A percentile compares a stretch with the other conserved stretches of the same genome.
Evolutionary conservation across 2,888 invertebrate species (phyloP).

Genomic region (Phrixothrix hirtus): DNA sequence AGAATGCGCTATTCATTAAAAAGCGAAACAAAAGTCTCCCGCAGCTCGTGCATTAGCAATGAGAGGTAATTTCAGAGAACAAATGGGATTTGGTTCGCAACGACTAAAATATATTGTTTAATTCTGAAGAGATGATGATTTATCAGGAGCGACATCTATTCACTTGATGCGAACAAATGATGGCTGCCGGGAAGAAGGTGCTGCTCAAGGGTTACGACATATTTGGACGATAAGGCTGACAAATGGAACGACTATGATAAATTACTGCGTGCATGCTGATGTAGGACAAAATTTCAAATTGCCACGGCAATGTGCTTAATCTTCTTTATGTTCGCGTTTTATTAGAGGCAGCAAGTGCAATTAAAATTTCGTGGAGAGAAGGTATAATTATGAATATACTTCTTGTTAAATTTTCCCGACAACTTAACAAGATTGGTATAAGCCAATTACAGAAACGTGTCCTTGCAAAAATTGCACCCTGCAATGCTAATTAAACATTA

Average conservation of each 20-base stretch:
- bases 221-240: slow-evolving; percentile 38
- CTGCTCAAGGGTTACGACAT: slow-evolving; percentile 34
- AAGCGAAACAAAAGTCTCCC: slow-evolving; percentile 7
- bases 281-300: slow-evolving; percentile 32
- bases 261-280: slow-evolving; percentile 36
- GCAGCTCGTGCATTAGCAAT: not conserved
- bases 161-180: slow-evolving; percentile 36
- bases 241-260: slow-evolving; percentile 42
- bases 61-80: slow-evolving; percentile 16
- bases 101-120: slow-evolving; percentile 39
- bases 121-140: slow-evolving; percentile 34
- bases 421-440: slow-evolving; percentile 8
- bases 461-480: slow-evolving; percentile 2
- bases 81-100: slow-evolving; percentile 34
- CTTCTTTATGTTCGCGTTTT: slow-evolving; percentile 30
- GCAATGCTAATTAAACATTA: too few species aligned
- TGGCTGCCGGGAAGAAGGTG: slow-evolving; percentile 31
- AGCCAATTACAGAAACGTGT: slow-evolving; percentile 6
- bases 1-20: slow-evolving; percentile 1
- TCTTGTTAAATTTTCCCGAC: slow-evolving; percentile 11
- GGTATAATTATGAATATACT: slow-evolving; percentile 25
- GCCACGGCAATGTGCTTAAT: slow-evolving; percentile 28
- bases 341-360: slow-evolving; percentile 25
- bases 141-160: slow-evolving; percentile 33
- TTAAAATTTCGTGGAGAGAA: slow-evolving; percentile 25